A percentile compares a stretch with the other conserved stretches of the same genome.
Conservation (phyloP, 2,888 invertebrate genomes). For the Orthosia gracilis region DNA sequence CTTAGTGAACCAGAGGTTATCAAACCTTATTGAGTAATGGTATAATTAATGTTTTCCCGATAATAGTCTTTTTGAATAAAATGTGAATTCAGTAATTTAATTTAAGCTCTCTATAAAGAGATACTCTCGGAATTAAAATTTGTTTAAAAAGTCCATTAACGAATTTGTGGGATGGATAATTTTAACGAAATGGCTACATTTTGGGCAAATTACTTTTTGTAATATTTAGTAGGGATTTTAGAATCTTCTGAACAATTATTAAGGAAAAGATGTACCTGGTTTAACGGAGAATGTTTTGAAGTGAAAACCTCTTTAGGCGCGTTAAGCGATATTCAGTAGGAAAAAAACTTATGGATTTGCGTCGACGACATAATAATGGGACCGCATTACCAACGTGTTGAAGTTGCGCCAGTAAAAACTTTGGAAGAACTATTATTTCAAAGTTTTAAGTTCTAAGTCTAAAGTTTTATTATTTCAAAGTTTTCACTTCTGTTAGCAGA, state of each 20-base stretch:
- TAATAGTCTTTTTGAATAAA: conserved; percentile 18
- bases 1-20: conserved; percentile 11
- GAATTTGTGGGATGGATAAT: conserved; percentile 15
- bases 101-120: conserved; percentile 33
- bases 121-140: conserved; percentile 21
- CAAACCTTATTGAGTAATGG: conserved; percentile 3
- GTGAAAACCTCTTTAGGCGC: too few relatives aligned
- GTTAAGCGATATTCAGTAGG: too few relatives aligned
- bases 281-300: not conserved
- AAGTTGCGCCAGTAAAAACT: too few relatives aligned
- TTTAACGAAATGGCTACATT: conserved; percentile 19
- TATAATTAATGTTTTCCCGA: conserved; percentile 23
- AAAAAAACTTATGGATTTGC: too few relatives aligned
- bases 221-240: not conserved
- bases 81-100: not conserved
- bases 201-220: conserved; percentile 12
- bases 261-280: conserved; percentile 2
- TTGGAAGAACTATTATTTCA: too few relatives aligned
- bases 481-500: too few relatives aligned
- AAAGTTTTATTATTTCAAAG: too few relatives aligned
- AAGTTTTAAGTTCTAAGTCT: too few relatives aligned
- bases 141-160: conserved; percentile 41
- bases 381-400: too few relatives aligned
- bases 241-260: not conserved
- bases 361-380: too few relatives aligned